These are phyloP conservation scores for Siphamia tubifer DNA, from an alignment of 2,113 vertebrate species.

Conservation along the genomic window DNA sequence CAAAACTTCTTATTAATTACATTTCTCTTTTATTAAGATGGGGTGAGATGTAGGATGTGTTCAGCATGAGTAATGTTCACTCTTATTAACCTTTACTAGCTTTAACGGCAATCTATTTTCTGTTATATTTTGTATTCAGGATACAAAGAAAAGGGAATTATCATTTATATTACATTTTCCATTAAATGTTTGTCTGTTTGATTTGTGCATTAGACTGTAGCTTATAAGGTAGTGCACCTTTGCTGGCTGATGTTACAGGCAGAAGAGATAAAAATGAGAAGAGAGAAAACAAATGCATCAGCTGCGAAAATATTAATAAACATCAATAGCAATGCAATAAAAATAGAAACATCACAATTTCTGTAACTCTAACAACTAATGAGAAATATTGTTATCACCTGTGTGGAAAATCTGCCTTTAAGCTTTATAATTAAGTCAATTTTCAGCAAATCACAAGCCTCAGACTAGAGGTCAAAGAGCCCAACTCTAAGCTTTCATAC, in stretches of 20 bases:
- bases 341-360: too few species aligned
- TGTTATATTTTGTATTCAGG: background rate
- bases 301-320: too few species aligned
- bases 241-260: background rate
- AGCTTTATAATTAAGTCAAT: too few species aligned
- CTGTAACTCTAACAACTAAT: background rate
- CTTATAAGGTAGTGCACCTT: background rate
- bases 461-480: constrained; percentile 25
- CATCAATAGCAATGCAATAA: too few species aligned
- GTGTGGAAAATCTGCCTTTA: too few species aligned
- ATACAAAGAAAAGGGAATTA: background rate
- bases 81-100: too few species aligned
- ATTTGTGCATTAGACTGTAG: background rate
- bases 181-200: background rate
- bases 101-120: background rate
- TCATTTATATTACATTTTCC: background rate
- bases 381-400: constrained; percentile 12
- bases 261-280: background rate
- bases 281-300: too few species aligned
- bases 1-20: background rate
- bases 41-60: background rate
- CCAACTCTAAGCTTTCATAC: constrained; percentile 18
- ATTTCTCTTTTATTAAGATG: background rate
- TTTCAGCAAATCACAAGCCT: constrained; percentile 26
- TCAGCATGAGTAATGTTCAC: too few species aligned